These are phyloP conservation scores for Hafferia zeledoni DNA, from an alignment of 2,797 vertebrate genomes.

Conservation along the genomic window DNA sequence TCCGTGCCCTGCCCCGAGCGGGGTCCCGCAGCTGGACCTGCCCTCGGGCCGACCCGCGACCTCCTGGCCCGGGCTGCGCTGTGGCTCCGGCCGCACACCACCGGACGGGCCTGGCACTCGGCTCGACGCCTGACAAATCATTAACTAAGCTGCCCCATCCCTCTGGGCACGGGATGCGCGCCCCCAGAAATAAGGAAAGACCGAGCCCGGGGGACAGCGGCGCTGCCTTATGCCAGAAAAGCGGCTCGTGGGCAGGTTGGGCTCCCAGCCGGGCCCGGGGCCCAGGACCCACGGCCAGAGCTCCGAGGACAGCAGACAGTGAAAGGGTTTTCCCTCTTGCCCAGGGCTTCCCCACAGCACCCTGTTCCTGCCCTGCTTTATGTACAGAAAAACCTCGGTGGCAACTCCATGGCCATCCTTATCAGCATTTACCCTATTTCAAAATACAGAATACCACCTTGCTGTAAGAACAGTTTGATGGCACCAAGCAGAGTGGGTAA, in stretches of 20 bases:
- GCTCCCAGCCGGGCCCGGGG: neutral
- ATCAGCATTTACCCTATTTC: accelerated
- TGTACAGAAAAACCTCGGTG: neutral
- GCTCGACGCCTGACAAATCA: neutral
- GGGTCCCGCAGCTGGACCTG: neutral
- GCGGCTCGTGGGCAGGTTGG: neutral
- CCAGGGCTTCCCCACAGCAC: neutral
- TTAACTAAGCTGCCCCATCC: neutral
- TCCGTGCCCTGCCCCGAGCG: too few relatives aligned
- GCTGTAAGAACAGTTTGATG: neutral
- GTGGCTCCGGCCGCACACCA: accelerated
- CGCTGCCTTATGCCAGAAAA: neutral
- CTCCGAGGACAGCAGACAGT: accelerated
- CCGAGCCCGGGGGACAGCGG: neutral
- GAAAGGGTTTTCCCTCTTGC: neutral
- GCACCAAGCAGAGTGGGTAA: neutral
- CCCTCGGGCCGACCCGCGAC: neutral
- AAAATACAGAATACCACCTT: neutral
- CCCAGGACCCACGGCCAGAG: accelerated
- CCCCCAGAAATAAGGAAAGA: neutral
- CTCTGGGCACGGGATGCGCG: neutral
- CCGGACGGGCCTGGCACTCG: neutral
- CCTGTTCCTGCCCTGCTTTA: neutral
- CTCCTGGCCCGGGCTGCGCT: neutral
- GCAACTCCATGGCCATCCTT: accelerated